These are phyloP conservation scores for Phengaris arion DNA, from an alignment of 2,888 invertebrate species.

Conservation along the genomic window DNA sequence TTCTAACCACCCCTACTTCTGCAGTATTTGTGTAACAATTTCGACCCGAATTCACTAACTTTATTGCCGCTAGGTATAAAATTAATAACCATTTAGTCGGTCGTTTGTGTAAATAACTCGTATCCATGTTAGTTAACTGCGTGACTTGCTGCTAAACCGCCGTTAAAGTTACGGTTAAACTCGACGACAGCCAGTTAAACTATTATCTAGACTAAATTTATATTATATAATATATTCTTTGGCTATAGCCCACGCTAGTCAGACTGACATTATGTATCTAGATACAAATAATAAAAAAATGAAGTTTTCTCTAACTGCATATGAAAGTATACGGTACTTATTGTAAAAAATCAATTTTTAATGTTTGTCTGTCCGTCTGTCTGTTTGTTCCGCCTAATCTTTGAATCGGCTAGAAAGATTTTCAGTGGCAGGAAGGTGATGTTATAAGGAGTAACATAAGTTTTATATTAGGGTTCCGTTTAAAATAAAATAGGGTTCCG, in stretches of 20 bases:
- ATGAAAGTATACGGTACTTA: too few species aligned
- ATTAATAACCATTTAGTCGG: neutral
- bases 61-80: neutral
- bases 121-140: neutral
- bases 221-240: neutral
- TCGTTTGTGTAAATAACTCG: neutral
- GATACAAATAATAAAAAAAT: too few species aligned
- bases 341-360: too few species aligned
- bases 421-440: too few species aligned
- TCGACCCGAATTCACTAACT: neutral
- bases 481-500: too few species aligned
- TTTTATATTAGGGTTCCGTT: too few species aligned
- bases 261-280: too few species aligned
- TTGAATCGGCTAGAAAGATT: too few species aligned
- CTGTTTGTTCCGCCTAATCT: too few species aligned
- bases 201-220: neutral
- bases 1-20: neutral
- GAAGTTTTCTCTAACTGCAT: too few species aligned
- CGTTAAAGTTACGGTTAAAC: neutral
- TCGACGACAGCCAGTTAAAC: constrained; percentile 4
- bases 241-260: neutral
- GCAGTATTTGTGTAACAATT: neutral
- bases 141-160: constrained; percentile 10
- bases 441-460: too few species aligned
- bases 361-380: too few species aligned